phyloP scores from a whole-genome alignment of 2,113 vertebrate genomes.

The Tonatia bakeri region DNA sequence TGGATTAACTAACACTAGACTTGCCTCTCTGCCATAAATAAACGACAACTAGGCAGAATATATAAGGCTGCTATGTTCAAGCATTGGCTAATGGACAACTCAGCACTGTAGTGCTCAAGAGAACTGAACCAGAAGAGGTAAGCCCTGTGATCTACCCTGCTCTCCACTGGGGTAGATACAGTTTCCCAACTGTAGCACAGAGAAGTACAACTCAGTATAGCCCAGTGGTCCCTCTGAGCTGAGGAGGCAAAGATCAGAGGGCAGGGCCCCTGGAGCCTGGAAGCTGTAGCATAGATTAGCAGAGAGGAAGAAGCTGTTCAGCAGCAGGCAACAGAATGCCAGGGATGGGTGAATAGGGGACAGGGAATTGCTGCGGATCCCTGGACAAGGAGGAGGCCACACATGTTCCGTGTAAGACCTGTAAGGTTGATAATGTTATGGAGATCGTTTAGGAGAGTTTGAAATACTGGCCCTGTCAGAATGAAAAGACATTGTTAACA shows the following conservation, averaged over 20 bases:
- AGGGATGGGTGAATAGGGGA: fast-evolving
- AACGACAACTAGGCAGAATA: not conserved
- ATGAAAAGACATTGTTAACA: not conserved
- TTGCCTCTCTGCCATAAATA: not conserved
- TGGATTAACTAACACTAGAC: not conserved
- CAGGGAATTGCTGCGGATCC: not conserved
- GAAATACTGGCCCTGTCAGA: not conserved
- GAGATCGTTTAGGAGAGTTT: not conserved
- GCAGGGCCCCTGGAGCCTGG: not conserved
- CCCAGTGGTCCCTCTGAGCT: not conserved
- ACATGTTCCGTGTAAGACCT: not conserved
- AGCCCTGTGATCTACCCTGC: not conserved
- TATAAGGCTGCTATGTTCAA: not conserved
- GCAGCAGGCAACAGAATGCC: not conserved
- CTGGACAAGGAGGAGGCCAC: not conserved
- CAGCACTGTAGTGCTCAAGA: not conserved
- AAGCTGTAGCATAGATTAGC: not conserved
- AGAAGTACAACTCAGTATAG: not conserved
- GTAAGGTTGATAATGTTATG: not conserved
- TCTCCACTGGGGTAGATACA: not conserved
- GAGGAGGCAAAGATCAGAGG: not conserved
- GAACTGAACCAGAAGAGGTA: not conserved
- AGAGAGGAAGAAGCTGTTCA: not conserved
- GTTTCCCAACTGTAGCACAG: not conserved
- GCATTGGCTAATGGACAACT: not conserved